Conservation (phyloP, 2,113 vertebrate genomes). For the Xenopus laevis region DNA sequence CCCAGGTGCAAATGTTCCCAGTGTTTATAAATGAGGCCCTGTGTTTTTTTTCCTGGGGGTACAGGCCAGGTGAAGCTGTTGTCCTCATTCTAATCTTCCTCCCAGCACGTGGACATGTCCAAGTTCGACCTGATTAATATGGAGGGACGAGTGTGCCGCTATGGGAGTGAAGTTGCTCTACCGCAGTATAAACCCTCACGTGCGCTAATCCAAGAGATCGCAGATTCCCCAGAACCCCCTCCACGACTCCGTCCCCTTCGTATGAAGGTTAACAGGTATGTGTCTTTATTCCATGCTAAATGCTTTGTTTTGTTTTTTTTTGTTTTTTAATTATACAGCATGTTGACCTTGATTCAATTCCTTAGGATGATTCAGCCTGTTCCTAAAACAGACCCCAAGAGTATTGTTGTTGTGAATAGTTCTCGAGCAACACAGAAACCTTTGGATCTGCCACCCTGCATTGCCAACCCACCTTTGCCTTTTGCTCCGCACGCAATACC, state of each 20-base stretch:
- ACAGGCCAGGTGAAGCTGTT: background rate
- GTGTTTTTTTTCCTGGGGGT: no score
- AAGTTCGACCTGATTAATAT: conserved; percentile 79
- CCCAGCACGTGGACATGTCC: conserved; percentile 78
- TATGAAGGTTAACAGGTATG: conserved; percentile 93
- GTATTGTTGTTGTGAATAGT: conserved; percentile 72
- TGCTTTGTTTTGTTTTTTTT: no score
- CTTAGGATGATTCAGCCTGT: conserved; percentile 81
- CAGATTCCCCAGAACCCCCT: conserved; percentile 80
- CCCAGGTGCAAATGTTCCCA: no score
- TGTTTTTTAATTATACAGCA: no score
- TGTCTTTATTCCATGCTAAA: background rate
- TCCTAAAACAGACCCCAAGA: conserved; percentile 76
- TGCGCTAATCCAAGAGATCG: conserved; percentile 79
- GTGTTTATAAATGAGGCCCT: no score
- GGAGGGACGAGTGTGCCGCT: conserved; percentile 75
- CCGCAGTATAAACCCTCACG: conserved; percentile 74
- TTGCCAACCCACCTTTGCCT: conserved; percentile 47
- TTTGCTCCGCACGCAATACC: conserved; percentile 36
- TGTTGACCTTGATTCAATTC: background rate
- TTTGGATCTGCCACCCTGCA: conserved; percentile 30
- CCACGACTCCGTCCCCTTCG: conserved; percentile 83
- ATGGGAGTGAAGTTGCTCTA: conserved; percentile 82
- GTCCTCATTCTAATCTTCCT: conserved; percentile 15
- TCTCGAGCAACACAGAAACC: conserved; percentile 62